Conservation (phyloP, 2,797 vertebrate genomes). For the Craterocephalus amniculus region DNA sequence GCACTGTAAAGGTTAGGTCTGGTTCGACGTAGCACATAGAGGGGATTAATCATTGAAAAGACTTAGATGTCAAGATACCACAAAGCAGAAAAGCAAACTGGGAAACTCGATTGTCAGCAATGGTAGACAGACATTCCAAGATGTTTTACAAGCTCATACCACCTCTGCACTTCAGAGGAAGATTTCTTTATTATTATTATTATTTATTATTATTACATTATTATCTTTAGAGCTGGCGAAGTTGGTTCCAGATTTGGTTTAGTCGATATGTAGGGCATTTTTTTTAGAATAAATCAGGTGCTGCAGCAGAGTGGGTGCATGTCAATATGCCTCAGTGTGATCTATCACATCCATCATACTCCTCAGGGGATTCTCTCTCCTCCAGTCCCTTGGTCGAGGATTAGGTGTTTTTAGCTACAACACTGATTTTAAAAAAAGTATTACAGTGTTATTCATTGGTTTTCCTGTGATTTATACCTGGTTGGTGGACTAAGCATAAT, state of each 20-base stretch:
- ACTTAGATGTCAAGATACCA: constrained; percentile 70
- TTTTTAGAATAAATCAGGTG: constrained; percentile 60
- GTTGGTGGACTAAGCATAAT: constrained; percentile 52
- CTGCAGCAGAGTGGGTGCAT: constrained; percentile 46
- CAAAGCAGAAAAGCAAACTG: constrained; percentile 35
- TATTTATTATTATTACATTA: too few relatives aligned
- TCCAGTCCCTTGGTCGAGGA: constrained; percentile 52
- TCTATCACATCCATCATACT: constrained; percentile 59
- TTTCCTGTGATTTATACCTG: constrained; percentile 53
- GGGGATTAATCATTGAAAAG: constrained; percentile 73
- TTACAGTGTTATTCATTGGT: constrained; percentile 54
- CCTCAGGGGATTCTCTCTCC: constrained; percentile 45
- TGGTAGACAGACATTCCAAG: constrained; percentile 43
- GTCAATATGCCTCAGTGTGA: constrained; percentile 65
- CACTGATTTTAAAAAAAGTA: constrained; percentile 69
- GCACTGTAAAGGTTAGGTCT: constrained; percentile 75
- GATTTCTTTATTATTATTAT: too few relatives aligned
- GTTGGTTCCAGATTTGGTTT: constrained; percentile 40
- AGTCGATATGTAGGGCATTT: constrained; percentile 55
- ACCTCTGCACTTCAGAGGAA: constrained; percentile 27
- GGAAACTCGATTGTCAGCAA: constrained; percentile 47
- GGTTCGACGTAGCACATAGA: constrained; percentile 65
- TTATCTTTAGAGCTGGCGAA: constrained; percentile 32
- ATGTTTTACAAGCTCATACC: constrained; percentile 31
- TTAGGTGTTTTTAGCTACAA: constrained; percentile 67